Conservation (phyloP, 2,888 invertebrate genomes). For the Uropetala carovei region DNA sequence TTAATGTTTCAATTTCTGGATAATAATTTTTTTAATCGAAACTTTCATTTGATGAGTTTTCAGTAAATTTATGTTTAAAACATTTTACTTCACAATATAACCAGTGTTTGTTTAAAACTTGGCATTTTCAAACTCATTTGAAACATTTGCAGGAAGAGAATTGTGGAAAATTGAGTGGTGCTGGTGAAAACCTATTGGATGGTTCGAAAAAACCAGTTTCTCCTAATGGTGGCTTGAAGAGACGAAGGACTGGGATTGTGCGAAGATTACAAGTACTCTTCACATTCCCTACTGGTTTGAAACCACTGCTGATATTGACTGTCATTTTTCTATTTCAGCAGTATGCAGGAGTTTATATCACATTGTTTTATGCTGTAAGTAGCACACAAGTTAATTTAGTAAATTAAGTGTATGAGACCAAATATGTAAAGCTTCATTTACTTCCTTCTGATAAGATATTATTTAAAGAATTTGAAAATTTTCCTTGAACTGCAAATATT, state of each 20-base stretch:
- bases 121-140: no score
- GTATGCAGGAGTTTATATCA: slow-evolving; percentile 80
- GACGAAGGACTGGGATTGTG: not conserved
- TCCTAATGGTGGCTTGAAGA: not conserved
- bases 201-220: not conserved
- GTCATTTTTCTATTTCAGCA: slow-evolving; percentile 80
- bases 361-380: slow-evolving; percentile 80
- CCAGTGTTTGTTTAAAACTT: not conserved
- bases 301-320: slow-evolving; percentile 78
- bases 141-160: slow-evolving; percentile 12
- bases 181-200: slow-evolving; percentile 26
- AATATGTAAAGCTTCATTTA: no score
- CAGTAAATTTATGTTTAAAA: not conserved
- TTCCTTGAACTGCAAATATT: no score
- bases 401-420: no score
- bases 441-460: no score
- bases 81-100: not conserved
- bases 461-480: no score
- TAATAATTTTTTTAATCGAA: not conserved
- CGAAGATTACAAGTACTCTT: slow-evolving; percentile 36
- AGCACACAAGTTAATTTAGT: no score
- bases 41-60: not conserved
- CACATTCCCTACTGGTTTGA: slow-evolving; percentile 78
- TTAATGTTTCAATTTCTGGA: not conserved
- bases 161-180: not conserved